Percentiles rank a stretch among this genome's conserved stretches.
These are phyloP conservation scores for Ailurus styani DNA, from an alignment of 2,113 vertebrate species.

Conservation along the genomic window DNA sequence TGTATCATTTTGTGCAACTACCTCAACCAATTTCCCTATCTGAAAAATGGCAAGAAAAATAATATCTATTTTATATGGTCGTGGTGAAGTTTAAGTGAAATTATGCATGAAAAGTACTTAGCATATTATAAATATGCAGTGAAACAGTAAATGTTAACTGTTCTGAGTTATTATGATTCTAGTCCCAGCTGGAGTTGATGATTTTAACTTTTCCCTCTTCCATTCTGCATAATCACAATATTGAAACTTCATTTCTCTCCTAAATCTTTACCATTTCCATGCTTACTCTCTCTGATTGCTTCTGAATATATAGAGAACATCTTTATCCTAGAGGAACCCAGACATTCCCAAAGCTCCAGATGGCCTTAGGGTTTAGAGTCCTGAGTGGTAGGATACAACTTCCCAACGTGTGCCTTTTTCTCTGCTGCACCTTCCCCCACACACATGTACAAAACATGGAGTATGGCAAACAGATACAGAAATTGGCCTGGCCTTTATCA, in stretches of 20 bases:
- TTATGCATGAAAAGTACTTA: constrained; percentile 44
- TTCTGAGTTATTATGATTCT: constrained; percentile 50
- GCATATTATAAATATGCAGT: constrained; percentile 63
- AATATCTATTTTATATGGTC: not conserved
- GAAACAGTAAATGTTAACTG: constrained; percentile 60
- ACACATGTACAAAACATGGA: not conserved
- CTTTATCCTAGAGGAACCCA: not conserved
- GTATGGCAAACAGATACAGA: not conserved
- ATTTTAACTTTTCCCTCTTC: constrained; percentile 56
- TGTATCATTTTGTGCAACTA: not conserved
- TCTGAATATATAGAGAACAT: not conserved
- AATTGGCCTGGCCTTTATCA: not conserved
- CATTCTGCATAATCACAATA: constrained; percentile 42
- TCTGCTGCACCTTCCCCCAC: not conserved
- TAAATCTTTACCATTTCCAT: not conserved
- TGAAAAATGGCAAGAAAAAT: constrained; percentile 37
- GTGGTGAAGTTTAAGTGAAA: constrained; percentile 40
- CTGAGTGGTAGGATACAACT: too few species aligned
- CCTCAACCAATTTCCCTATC: not conserved
- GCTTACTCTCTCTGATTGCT: not conserved
- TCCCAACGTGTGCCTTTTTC: not conserved
- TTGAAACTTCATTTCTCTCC: constrained; percentile 40
- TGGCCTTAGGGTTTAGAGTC: not conserved
- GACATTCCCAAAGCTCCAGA: not conserved
- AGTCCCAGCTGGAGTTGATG: constrained; percentile 66